Conservation (phyloP, 2,888 invertebrate genomes). For the Noctua comes region DNA sequence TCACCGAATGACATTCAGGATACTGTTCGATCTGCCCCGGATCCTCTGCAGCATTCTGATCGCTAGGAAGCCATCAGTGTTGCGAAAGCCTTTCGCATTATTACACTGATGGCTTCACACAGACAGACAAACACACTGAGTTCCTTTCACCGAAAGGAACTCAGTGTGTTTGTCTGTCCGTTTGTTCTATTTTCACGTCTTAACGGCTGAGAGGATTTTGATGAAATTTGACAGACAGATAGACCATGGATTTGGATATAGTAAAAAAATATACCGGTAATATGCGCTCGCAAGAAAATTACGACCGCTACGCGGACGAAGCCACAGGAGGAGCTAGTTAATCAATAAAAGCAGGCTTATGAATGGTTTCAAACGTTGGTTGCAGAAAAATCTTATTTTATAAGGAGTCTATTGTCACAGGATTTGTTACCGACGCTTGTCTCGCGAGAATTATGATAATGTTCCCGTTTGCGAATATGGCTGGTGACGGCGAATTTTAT, state of each 20-base stretch:
- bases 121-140: too few relatives aligned
- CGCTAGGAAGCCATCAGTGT: too few relatives aligned
- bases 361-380: conserved; percentile 5
- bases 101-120: too few relatives aligned
- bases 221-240: not conserved
- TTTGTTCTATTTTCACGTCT: not conserved
- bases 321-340: too few relatives aligned
- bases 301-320: not conserved
- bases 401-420: conserved; percentile 43
- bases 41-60: too few relatives aligned
- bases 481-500: conserved; percentile 32
- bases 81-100: too few relatives aligned
- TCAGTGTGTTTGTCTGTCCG: not conserved
- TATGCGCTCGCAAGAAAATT: not conserved
- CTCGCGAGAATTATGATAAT: conserved; percentile 56
- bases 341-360: conserved; percentile 4
- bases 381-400: conserved; percentile 41
- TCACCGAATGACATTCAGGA: too few relatives aligned
- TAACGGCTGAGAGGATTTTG: not conserved
- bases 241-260: too few relatives aligned
- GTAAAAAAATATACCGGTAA: not conserved
- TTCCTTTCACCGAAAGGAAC: too few relatives aligned
- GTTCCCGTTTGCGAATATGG: conserved; percentile 32
- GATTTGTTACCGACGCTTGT: conserved; percentile 46
- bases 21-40: too few relatives aligned